Percentiles rank a stretch among this genome's conserved stretches.
Evolutionary conservation across 2,888 invertebrate genomes (phyloP).

Genomic region (Leptinotarsa tumamoca): DNA sequence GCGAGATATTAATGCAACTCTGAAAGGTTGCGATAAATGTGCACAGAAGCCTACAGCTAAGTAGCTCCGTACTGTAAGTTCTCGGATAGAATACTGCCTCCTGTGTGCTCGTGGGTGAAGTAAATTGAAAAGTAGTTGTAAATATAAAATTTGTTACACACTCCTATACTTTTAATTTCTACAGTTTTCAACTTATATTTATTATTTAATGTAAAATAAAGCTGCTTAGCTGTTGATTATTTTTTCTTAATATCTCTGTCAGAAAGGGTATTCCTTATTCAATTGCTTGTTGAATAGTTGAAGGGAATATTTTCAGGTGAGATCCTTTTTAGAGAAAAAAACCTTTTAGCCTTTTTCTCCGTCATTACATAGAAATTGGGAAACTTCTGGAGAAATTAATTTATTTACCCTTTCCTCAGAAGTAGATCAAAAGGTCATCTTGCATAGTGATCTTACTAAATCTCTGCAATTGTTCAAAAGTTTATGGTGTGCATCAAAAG

Average conservation of each 20-base stretch:
- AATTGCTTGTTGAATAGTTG: too few relatives aligned
- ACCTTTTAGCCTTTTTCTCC: too few relatives aligned
- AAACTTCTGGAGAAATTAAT: too few relatives aligned
- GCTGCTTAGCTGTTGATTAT: conserved; percentile 27
- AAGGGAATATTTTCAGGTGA: too few relatives aligned
- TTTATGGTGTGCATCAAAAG: too few relatives aligned
- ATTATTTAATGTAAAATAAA: conserved; percentile 39
- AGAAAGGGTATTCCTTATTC: background rate
- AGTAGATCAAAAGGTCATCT: too few relatives aligned
- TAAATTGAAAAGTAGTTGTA: conserved; percentile 49
- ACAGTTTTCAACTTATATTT: conserved; percentile 28
- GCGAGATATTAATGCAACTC: conserved; percentile 70
- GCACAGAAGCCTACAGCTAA: conserved; percentile 31
- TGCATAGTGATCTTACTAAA: too few relatives aligned
- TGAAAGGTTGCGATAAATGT: conserved; percentile 47
- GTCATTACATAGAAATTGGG: too few relatives aligned
- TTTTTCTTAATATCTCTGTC: background rate
- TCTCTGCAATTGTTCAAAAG: too few relatives aligned
- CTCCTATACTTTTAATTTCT: conserved; percentile 41
- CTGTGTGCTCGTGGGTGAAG: conserved; percentile 42
- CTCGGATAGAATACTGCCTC: conserved; percentile 41
- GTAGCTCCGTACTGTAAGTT: conserved; percentile 30
- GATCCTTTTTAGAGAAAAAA: too few relatives aligned
- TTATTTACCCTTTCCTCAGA: too few relatives aligned
- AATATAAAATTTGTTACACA: conserved; percentile 46